Base-by-base conservation (phyloP, 2,888 invertebrate species). In the Tupiocoris notatus region DNA sequence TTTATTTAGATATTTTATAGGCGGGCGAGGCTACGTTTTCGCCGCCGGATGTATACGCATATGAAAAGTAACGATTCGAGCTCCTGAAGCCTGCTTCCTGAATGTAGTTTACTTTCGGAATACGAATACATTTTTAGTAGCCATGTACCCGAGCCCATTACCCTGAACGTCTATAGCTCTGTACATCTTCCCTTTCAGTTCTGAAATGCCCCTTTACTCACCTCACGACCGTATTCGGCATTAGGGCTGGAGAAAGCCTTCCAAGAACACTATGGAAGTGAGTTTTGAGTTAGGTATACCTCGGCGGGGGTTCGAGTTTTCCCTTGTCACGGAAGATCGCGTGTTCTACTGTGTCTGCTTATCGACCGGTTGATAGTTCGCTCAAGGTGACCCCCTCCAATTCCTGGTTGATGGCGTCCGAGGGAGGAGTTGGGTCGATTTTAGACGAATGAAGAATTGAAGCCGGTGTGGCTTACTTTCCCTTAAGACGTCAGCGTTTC, bases 301-400 rank as follows among this genome's bases (percentile, higher is more conserved):
- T 59, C 59, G 18, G 16, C 2, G n/a, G 39, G 39, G 39, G 39
- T 39, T 39, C 39, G 39, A 39, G 39, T 39, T 39, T 39, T 39
- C 39, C n/a, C 39, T 39, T 39, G 39, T 39, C 65, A 65, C 65
- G 65, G 20, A 39, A 65, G 25, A 65, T 65, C 65, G 65, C 65
- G 65, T 65, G 65, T 39, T 65, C 18, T 17, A 39, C 17, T 12
- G 6, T 39, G 39, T 3, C 39, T 3, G 39, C 25, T n/a, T 17
- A 65, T 65, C 65, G 65, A 65, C 25, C 24, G 24, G 64, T 7
- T 16, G 64, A 64, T 65, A 39, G 65, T 65, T 39, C 2, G 65
- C 12, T 39, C 39, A 39, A 39, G 39, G 39, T 39, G 39, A 39
- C 6, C 39, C 39, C 39, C 39, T n/a, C n/a, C n/a, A n/a, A n/a